Evolutionary conservation across 2,888 invertebrate species (phyloP).

Genomic region (Linhomoeus sp.): DNA sequence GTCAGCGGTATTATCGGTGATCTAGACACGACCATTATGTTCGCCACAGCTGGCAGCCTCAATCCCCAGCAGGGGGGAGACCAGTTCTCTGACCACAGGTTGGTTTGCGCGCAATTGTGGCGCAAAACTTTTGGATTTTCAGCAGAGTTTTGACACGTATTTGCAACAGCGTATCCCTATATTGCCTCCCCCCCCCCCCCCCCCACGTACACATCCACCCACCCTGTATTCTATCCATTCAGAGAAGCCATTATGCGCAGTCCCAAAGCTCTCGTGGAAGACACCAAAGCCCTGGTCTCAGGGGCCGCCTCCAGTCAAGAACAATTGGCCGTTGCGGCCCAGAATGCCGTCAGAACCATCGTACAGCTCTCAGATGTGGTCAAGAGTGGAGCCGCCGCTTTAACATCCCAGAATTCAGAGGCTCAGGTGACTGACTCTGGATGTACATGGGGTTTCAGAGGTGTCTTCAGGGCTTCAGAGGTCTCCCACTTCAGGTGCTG

Average conservation of each 20-base stretch:
- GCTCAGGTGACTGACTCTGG: no score
- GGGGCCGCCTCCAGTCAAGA: constrained; percentile 46
- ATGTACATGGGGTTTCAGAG: no score
- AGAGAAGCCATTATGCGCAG: constrained; percentile 89
- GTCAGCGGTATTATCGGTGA: constrained; percentile 92
- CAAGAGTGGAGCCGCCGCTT: constrained; percentile 81
- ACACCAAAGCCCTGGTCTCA: constrained; percentile 92
- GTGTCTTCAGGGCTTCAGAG: no score
- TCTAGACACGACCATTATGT: constrained; percentile 94
- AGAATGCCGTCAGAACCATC: constrained; percentile 87
- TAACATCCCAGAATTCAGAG: constrained; percentile 78
- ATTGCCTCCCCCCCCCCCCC: background rate
- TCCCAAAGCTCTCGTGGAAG: constrained; percentile 91
- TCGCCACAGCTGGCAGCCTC: constrained; percentile 90
- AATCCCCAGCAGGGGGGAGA: constrained; percentile 43
- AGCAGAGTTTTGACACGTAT: no score
- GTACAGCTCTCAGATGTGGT: constrained; percentile 90
- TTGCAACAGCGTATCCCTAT: no score
- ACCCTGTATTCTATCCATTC: background rate
- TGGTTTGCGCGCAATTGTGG: no score
- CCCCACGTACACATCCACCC: background rate
- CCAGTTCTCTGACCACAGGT: constrained; percentile 60
- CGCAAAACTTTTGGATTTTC: no score
- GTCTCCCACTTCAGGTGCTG: constrained; percentile 53
- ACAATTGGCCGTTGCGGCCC: constrained; percentile 83